Evolutionary conservation across 2,113 vertebrate species (phyloP), one percentile per base, ranked within the genome.

Genomic region (Anas platyrhynchos): DNA sequence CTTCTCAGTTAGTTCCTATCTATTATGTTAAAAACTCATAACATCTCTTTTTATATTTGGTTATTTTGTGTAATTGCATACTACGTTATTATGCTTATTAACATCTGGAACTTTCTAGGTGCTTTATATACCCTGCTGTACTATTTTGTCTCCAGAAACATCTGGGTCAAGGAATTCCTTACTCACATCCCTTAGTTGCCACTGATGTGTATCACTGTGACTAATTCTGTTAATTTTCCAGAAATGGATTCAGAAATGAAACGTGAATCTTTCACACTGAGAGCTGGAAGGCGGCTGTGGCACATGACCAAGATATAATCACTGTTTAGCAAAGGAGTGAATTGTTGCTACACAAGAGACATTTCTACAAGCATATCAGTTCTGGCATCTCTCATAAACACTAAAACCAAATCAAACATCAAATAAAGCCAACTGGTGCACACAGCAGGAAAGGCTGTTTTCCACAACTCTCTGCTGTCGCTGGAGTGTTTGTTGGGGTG

Each of bases 391-490:
- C 58, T 82, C 54, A 41, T 9, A 52, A 80, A 52, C 25, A 34
- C 36, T 82, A 54, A 93, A 73, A 68, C 16, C 36, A 90, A 80
- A 83, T 56, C n/a, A 72, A 88, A 81, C 66, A 68, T 73, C 68
- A 32, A 17, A 84, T 50, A 85, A 78, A 78, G n/a, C 54, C 88
- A 65, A 8, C 16, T 52, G 67, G 32, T 89, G 27, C 59, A 74
- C 20, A 26, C 46, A 81, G 54, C 20, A 77, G 46, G 17, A 65
- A 44, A 50, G 9, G 23, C 56, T 27, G 54, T 13, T 79, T 84
- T 48, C 67, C 63, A 50, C 43, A 83, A 46, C 32, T 52, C 52
- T 21, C 55, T 11, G 23, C 11, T 18, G 27, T 23, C 13, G 9
- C 58, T 55, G 59, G 29, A 34, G 5, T 18, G 22, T 48, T 61